Base-by-base conservation (phyloP, 2,113 vertebrate species). In the Macaca mulatta region DNA sequence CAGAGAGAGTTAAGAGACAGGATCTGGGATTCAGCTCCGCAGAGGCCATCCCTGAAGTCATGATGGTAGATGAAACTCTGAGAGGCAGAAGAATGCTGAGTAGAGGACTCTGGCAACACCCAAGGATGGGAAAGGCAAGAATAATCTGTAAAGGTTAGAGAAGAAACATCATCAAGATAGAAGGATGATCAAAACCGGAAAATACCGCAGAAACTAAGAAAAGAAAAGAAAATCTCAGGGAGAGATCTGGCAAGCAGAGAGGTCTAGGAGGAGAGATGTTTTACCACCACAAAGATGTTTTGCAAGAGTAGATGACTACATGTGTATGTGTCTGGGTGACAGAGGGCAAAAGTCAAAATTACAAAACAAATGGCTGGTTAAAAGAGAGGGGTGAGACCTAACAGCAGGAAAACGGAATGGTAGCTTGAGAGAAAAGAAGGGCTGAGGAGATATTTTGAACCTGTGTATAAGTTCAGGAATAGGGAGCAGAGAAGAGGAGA, bases 391-490 rank as follows among this genome's bases (percentile, higher is more conserved):
- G 4, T 14, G 27, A 70, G 30, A 64, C 4, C 38, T 22, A 25
- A 48, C 50, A 61, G 72, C 4, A 61, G 57, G 25, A n/a, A 92
- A 16, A 55, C 13, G 11, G 81, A 25, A 48, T 20, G 32, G 25
- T 2, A 75, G 38, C 7, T 10, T 30, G 50, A 78, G 18, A 5
- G 18, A 12, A 64, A 18, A 52, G 9, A 55, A 69, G 43, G 69
- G 32, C 8, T 0, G 40, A 74, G 52, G 27, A 78, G 20, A 43
- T 0, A 1, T 16, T 52, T 2, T 32, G 32, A n/a, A 55, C 16
- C 35, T 74, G 22, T 13, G 84, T 32, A 2, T 2, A 52, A 11
- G 10, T 32, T 4, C 1, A 69, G 35, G 23, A 10, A 11, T 20
- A 70, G 30, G 6, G 38, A 35, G 0, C 10, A 6, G 77, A 9